Conservation (phyloP, 2,888 invertebrate species). For the Aporophyla lueneburgensis region DNA sequence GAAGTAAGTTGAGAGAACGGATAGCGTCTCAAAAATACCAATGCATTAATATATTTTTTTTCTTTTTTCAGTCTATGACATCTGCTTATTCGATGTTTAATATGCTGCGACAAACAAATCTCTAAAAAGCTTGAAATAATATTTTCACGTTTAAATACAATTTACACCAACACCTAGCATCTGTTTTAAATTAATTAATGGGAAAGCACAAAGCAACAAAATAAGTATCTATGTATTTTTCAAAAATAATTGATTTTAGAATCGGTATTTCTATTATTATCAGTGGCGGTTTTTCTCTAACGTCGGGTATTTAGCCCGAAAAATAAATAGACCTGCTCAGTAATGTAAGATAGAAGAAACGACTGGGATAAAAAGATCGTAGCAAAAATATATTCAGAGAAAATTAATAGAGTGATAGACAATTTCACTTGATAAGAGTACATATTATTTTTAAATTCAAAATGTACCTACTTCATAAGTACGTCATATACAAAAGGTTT, state of each 20-base stretch:
- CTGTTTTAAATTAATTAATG: background rate
- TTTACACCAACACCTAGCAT: background rate
- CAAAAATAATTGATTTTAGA: background rate
- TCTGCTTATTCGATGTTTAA: slow-evolving; percentile 47
- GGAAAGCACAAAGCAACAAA: background rate
- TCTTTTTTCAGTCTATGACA: slow-evolving; percentile 42
- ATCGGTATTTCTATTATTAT: background rate
- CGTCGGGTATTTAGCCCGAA: too few species aligned
- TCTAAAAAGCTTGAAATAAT: background rate
- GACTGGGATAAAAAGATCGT: too few species aligned
- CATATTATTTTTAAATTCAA: too few species aligned
- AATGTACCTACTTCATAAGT: too few species aligned
- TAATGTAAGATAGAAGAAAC: too few species aligned
- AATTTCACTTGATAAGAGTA: too few species aligned
- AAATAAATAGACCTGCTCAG: too few species aligned
- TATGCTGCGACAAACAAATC: slow-evolving; percentile 25
- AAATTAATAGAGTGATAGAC: too few species aligned
- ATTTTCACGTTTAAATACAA: background rate
- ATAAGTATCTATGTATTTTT: background rate
- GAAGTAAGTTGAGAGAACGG: slow-evolving; percentile 71
- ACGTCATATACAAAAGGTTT: too few species aligned
- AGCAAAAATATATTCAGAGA: too few species aligned
- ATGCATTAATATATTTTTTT: too few species aligned
- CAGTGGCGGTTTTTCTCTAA: too few species aligned
- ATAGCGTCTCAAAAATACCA: background rate